Conservation (phyloP, 1,140 invertebrate genomes). For the Zaprionus nigranus region DNA sequence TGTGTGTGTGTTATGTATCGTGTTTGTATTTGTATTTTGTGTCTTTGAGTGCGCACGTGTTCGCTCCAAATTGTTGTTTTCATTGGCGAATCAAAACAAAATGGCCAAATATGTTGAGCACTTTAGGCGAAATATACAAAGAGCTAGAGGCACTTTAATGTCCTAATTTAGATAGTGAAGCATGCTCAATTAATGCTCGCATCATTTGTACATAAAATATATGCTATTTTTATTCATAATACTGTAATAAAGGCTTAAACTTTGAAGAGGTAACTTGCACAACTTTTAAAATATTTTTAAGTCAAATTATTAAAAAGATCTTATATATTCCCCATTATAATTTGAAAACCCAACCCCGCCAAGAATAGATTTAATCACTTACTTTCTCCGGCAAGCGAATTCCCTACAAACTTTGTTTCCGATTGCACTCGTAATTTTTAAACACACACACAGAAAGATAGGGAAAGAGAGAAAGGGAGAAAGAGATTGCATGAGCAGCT, state of each 20-base stretch:
- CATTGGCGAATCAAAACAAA: constrained; percentile 41
- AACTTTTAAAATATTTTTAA: no score
- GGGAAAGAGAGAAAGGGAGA: not conserved
- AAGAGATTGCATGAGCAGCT: constrained; percentile 1
- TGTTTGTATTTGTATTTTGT: constrained; percentile 26
- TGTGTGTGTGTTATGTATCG: constrained; percentile 16
- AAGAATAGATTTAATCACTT: not conserved
- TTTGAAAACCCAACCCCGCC: no score
- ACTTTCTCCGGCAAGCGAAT: not conserved
- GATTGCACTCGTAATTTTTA: not conserved
- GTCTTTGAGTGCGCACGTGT: constrained; percentile 47
- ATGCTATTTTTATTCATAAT: no score
- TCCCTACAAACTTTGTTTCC: not conserved
- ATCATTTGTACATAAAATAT: no score
- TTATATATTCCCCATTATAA: no score
- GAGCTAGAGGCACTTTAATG: not conserved
- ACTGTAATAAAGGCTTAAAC: no score
- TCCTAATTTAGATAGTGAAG: not conserved
- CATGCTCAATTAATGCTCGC: not conserved
- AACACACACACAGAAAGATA: not conserved
- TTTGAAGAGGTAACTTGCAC: no score
- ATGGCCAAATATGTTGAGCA: constrained; percentile 37
- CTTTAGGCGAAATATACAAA: constrained; percentile 20
- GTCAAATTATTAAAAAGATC: no score
- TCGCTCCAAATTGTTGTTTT: constrained; percentile 40